phyloP scores from a whole-genome alignment of 2,113 vertebrate species.

The Petrocephalus microphthalmus region DNA sequence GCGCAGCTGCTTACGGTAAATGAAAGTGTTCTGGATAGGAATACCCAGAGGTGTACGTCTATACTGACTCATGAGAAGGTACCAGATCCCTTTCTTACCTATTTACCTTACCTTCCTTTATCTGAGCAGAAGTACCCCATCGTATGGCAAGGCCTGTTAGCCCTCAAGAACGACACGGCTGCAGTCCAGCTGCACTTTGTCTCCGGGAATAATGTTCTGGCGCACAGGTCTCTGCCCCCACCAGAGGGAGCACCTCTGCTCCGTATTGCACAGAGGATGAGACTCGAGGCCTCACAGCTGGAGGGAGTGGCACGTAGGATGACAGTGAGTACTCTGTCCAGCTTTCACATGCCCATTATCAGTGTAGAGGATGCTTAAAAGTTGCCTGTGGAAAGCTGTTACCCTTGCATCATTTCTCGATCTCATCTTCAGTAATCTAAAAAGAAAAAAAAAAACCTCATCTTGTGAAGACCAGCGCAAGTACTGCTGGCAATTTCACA shows the following conservation, averaged over 20 bases:
- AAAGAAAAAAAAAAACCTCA: neutral
- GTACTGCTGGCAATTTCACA: neutral
- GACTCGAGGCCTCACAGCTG: constrained; percentile 86
- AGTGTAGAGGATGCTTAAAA: neutral
- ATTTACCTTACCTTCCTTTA: fast-evolving
- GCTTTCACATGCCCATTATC: neutral
- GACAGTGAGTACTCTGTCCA: constrained; percentile 65
- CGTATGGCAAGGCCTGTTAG: constrained; percentile 94
- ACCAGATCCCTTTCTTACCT: neutral
- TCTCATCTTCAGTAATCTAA: neutral
- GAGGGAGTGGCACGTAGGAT: constrained; percentile 92
- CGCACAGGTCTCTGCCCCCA: constrained; percentile 82
- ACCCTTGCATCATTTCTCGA: neutral
- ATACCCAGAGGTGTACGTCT: neutral
- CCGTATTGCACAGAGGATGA: constrained; percentile 92
- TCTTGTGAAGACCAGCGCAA: neutral
- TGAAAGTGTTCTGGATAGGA: neutral
- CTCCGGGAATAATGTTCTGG: constrained; percentile 90
- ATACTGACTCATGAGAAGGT: neutral
- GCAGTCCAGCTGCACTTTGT: constrained; percentile 97
- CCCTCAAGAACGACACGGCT: constrained; percentile 92
- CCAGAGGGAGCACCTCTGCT: constrained; percentile 84
- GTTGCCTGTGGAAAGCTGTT: neutral
- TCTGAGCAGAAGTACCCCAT: constrained; percentile 86
- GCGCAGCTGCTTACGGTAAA: constrained; percentile 85